These are phyloP conservation scores for Bombus vancouverensis DNA, from an alignment of 1,140 invertebrate genomes.

Conservation along the genomic window DNA sequence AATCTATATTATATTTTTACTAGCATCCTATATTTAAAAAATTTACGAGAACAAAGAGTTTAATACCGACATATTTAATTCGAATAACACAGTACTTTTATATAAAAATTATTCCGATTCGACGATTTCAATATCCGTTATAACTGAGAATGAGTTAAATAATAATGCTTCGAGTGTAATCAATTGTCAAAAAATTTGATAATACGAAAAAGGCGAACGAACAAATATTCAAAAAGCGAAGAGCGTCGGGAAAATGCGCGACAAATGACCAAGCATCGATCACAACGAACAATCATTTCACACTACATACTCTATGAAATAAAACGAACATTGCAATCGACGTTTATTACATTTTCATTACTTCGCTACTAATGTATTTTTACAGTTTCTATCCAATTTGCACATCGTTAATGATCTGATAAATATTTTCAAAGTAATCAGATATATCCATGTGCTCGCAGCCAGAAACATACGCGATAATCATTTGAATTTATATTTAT, in stretches of 20 bases:
- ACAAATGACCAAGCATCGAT: background rate
- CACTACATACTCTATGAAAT: background rate
- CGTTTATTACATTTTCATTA: background rate
- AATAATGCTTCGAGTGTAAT: rapidly evolving
- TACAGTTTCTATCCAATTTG: background rate
- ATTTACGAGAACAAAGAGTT: no score
- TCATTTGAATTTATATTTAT: background rate
- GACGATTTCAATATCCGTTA: no score
- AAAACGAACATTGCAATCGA: background rate
- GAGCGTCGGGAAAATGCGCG: background rate
- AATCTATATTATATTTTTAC: no score
- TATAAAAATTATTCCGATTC: no score
- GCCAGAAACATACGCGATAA: no score
- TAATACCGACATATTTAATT: no score
- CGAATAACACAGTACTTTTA: rapidly evolving
- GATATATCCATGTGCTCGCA: background rate
- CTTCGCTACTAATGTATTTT: background rate
- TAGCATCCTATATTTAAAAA: no score
- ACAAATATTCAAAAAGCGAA: background rate
- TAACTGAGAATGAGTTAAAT: no score
- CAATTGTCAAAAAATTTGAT: background rate
- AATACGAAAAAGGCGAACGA: no score
- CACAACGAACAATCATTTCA: background rate
- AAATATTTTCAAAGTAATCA: background rate
- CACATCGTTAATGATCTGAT: background rate